Evolutionary conservation across 2,113 vertebrate genomes (phyloP).

Genomic region (Hiodon tergisus): DNA sequence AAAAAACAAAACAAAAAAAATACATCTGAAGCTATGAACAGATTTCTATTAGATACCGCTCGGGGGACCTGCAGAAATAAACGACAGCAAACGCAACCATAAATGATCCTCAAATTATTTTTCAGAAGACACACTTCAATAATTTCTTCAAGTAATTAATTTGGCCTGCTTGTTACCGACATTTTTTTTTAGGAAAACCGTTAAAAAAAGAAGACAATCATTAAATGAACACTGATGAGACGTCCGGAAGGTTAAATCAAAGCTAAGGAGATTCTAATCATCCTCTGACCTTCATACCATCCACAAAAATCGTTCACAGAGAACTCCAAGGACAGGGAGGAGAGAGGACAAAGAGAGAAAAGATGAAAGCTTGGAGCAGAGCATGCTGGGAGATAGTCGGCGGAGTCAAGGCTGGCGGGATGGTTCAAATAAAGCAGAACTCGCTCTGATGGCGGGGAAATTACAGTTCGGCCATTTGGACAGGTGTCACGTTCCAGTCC

Average conservation of each 20-base stretch:
- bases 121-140: too few relatives aligned
- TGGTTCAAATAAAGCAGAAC: constrained; percentile 4
- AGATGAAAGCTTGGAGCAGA: not conserved
- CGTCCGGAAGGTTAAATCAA: too few relatives aligned
- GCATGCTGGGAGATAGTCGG: constrained; percentile 5
- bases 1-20: too few relatives aligned
- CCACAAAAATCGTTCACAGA: not conserved
- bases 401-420: constrained; percentile 8
- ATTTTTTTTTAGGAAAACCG: too few relatives aligned
- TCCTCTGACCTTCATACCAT: not conserved
- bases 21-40: too few relatives aligned
- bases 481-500: not conserved
- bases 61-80: too few relatives aligned
- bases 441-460: not conserved
- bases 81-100: too few relatives aligned
- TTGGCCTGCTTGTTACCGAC: too few relatives aligned
- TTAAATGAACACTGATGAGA: not conserved
- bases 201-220: too few relatives aligned
- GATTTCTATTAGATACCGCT: too few relatives aligned
- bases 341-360: not conserved
- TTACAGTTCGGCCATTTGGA: not conserved
- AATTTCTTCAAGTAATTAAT: too few relatives aligned
- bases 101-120: too few relatives aligned
- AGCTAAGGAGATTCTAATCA: not conserved
- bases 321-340: not conserved